Evolutionary conservation across 2,888 invertebrate species (phyloP), one percentile per base, ranked within the genome.

Genomic region (Muschampia plurimacula): DNA sequence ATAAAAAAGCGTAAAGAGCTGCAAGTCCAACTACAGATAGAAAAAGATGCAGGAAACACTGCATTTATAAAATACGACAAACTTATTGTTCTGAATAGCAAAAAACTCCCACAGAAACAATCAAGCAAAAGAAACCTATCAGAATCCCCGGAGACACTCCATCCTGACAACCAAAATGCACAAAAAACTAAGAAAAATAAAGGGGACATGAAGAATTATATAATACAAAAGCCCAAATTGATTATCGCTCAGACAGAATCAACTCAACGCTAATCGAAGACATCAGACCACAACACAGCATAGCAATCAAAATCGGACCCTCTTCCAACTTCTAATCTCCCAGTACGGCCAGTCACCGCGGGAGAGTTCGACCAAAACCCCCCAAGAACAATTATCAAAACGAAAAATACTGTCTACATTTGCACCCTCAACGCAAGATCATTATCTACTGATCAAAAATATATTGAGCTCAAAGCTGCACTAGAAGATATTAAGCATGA

Each of bases 51-150:
- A 71, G 75, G 75, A 13, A 77, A 76, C 13, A 73, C 64, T 5
- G 74, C 76, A 63, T 74, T 75, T 66, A 71, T 78, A 64, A 77
- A 75, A 73, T 78, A 77, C 44, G 75, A 77, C 55, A 77, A 76
- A 46, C 65, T 77, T 44, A 59, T 77, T 2, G 36, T 77, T 72
- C 62, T 76, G 66, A 8, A 6, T 41, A 60, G 49, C 15, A 72
- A 72, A 67, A 32, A 74, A 75, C 73, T 44, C 69, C 69, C 46
- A 57, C 63, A 39, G 68, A 46, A 69, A 66, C 67, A n/a, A 62
- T 59, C 52, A 9, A 76, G 55, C 66, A 76, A 75, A 73, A 76
- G 74, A 67, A 72, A 41, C 32, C 74, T 67, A 46, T 73, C 67
- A n/a, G 12, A 49, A 28, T 73, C 69, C 32, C 69, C 69, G 13